Percentiles rank a stretch among this genome's conserved stretches.
phyloP scores from a whole-genome alignment of 2,888 invertebrate species.

The Smittia aterrima region DNA sequence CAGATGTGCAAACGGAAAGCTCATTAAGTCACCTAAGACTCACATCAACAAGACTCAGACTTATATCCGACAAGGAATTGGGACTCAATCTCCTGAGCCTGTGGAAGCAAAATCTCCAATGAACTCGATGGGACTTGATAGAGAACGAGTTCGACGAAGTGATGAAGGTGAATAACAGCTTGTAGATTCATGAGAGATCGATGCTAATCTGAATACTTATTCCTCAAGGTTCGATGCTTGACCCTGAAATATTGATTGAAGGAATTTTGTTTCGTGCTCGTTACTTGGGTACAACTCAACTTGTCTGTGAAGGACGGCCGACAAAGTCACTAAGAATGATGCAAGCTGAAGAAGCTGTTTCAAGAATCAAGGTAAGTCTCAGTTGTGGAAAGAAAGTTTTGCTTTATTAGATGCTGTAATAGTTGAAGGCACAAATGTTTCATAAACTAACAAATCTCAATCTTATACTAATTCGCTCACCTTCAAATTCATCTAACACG shows the following conservation, averaged over 20 bases:
- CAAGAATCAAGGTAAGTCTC: slow-evolving; percentile 89
- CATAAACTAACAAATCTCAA: too few species aligned
- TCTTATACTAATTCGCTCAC: too few species aligned
- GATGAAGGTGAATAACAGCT: neutral
- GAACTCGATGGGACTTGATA: neutral
- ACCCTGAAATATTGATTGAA: slow-evolving; percentile 96
- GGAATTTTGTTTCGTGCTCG: slow-evolving; percentile 97
- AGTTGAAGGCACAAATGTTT: too few species aligned
- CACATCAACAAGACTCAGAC: slow-evolving; percentile 43
- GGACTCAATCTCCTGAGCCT: slow-evolving; percentile 49
- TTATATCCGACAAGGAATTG: slow-evolving; percentile 53
- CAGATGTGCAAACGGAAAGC: slow-evolving; percentile 35
- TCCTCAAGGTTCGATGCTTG: slow-evolving; percentile 47
- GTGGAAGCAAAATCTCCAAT: slow-evolving; percentile 48
- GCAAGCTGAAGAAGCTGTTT: slow-evolving; percentile 99
- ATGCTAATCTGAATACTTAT: neutral
- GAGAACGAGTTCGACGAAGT: neutral
- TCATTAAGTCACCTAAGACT: slow-evolving; percentile 15
- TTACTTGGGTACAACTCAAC: slow-evolving; percentile 96
- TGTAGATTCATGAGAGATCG: too few species aligned
- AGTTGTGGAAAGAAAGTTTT: neutral
- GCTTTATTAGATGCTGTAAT: neutral
- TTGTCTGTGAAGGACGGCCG: slow-evolving; percentile 97
- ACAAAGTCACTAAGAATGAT: slow-evolving; percentile 99
- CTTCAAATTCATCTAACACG: too few species aligned